Evolutionary conservation across 2,888 invertebrate genomes (phyloP).

Genomic region (Folsomia manolachei): DNA sequence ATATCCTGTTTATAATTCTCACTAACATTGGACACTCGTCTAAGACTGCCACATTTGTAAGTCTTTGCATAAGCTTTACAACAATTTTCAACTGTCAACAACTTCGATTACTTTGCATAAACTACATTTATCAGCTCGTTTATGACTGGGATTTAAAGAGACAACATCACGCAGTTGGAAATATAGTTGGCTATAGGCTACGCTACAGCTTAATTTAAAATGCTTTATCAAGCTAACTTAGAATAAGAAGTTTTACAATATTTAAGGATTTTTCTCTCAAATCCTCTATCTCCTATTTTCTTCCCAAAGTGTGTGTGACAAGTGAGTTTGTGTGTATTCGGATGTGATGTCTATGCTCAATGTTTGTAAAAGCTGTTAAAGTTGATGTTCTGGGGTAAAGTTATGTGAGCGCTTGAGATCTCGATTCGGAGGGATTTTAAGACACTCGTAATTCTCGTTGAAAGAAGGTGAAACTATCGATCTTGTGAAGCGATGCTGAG

Average conservation of each 20-base stretch:
- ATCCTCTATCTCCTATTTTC: neutral
- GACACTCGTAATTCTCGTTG: neutral
- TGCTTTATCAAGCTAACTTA: neutral
- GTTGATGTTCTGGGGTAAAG: neutral
- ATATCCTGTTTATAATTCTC: conserved; percentile 9
- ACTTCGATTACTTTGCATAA: neutral
- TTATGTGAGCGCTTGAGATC: neutral
- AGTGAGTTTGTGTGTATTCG: neutral
- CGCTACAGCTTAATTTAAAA: neutral
- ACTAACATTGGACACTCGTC: neutral
- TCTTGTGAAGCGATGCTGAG: neutral
- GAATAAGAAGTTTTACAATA: neutral
- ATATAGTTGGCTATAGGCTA: neutral
- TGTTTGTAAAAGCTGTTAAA: neutral
- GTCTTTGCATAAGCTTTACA: neutral
- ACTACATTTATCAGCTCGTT: neutral
- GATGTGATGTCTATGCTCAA: neutral
- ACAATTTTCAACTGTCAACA: neutral
- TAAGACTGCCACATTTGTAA: neutral
- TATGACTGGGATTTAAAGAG: too few species aligned
- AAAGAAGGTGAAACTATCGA: conserved; percentile 5
- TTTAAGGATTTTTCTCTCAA: too few species aligned
- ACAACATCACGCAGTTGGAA: too few species aligned
- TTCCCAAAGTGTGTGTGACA: neutral
- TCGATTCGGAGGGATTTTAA: neutral